These are phyloP conservation scores for Apis florea DNA, from an alignment of 1,140 invertebrate species.

Conservation along the genomic window DNA sequence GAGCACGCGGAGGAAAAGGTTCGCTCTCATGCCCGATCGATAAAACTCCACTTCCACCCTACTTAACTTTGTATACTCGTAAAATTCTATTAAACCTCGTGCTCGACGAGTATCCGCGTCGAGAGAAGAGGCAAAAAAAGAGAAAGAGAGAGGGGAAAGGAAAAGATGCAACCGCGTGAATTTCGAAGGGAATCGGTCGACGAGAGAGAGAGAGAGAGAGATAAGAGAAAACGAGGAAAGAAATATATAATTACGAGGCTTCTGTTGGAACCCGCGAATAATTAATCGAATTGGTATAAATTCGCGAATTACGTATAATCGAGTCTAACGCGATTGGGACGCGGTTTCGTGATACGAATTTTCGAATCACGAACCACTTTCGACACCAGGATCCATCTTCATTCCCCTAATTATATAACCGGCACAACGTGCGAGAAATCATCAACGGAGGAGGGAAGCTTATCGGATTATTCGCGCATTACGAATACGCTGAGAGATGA, in stretches of 20 bases:
- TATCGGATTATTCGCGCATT: not conserved
- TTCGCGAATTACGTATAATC: slow-evolving; percentile 30
- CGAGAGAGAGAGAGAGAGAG: not conserved
- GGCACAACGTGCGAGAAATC: not conserved
- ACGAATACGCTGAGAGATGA: too few species aligned
- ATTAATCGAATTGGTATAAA: slow-evolving; percentile 32
- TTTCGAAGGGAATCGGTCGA: slow-evolving; percentile 14
- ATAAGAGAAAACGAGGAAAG: not conserved
- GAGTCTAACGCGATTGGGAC: not conserved
- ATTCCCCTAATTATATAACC: slow-evolving; percentile 31
- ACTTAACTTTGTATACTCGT: slow-evolving; percentile 51
- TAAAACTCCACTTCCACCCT: slow-evolving; percentile 46
- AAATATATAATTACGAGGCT: slow-evolving; percentile 35
- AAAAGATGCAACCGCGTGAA: slow-evolving; percentile 2
- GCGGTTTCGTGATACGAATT: not conserved
- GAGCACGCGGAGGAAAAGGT: not conserved
- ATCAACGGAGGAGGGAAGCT: too few species aligned
- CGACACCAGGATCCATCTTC: slow-evolving; percentile 21
- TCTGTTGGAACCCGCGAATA: not conserved
- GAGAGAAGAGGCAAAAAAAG: not conserved
- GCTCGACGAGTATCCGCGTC: slow-evolving; percentile 12
- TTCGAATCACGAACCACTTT: not conserved
- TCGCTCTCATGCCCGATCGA: slow-evolving; percentile 2
- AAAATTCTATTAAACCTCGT: slow-evolving; percentile 49
- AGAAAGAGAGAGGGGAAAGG: not conserved